Evolutionary conservation across 2,888 invertebrate genomes (phyloP), one percentile per base, ranked within the genome.

Genomic region (Dynastes grantii): DNA sequence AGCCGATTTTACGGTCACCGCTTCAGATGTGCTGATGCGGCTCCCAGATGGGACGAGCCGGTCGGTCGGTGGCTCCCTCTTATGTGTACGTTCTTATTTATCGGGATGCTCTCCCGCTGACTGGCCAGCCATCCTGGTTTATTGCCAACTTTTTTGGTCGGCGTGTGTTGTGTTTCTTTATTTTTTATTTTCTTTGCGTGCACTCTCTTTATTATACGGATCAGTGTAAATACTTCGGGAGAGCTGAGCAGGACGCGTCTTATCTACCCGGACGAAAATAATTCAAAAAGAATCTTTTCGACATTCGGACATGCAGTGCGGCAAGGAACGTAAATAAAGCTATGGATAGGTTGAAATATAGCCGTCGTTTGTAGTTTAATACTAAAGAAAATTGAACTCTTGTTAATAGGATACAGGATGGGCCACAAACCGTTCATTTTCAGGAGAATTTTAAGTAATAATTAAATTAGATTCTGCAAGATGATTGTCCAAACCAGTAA

Each of bases 11-110:
- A 85, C 85, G 85, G 85, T 84, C 83, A 82, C 80, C 83, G 84
- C 83, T 81, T 81, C 83, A 83, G 84, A 84, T 85, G 84, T 85
- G 85, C 85, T 85, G 85, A 85, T 85, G 84, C 81, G 81, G 83
- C 84, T 84, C 84, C 84, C 84, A 84, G 83, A 83, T 84, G 85
- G 84, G 83, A 81, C 83, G 82, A 81, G 78, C 79, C 78, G 80
- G 45, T 37, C 32, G 32, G 32, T 45, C 45, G 45, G 79, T 80
- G 81, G 76, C 55, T 68, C 27, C 76, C 67, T 22, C 68, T 27
- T 55, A 55, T 68, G 63, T 81, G 84, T 84, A 85, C 84, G 85
- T 85, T 83, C 85, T 86, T 86, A 86, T 86, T 86, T 86, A 87
- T 86, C 85, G 85, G 84, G 82, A 83, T 83, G 83, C 45, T 11